Percentiles rank a stretch among this genome's conserved stretches.
Conservation (phyloP, 2,113 vertebrate species). For the Apodemus speciosus region DNA sequence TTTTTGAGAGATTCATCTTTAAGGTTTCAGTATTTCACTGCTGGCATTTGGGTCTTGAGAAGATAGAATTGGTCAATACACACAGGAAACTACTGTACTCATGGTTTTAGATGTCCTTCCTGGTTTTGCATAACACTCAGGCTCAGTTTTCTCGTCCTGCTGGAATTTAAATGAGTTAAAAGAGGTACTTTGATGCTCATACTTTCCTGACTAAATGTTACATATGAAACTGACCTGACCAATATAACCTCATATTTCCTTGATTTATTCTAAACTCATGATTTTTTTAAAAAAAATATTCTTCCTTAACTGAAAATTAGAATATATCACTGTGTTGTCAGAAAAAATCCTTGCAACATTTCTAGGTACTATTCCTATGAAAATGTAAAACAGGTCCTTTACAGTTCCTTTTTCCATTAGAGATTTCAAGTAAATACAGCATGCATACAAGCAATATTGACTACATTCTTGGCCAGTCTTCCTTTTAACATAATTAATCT, state of each 20-base stretch:
- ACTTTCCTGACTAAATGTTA: not conserved
- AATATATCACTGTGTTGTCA: not conserved
- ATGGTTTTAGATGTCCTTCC: not conserved
- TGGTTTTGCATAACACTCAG: not conserved
- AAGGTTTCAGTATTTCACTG: not conserved
- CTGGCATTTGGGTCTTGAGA: not conserved
- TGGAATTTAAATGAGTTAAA: not conserved
- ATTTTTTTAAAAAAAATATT: not conserved
- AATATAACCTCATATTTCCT: not conserved
- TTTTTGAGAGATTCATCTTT: not conserved
- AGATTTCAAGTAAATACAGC: not conserved
- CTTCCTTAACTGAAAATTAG: not conserved
- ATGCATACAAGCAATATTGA: not conserved
- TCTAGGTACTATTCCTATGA: not conserved
- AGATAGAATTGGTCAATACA: not conserved
- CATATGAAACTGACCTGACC: not conserved
- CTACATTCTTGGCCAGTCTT: not conserved
- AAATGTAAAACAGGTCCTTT: not conserved
- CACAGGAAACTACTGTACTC: not conserved
- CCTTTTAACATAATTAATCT: not conserved
- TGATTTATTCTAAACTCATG: conserved; percentile 7
- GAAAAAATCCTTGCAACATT: not conserved
- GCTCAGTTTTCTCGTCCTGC: not conserved
- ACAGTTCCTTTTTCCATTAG: not conserved
- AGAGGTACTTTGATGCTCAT: not conserved